Base-by-base conservation (phyloP, 2,888 invertebrate species). In the Thelaira solivaga region DNA sequence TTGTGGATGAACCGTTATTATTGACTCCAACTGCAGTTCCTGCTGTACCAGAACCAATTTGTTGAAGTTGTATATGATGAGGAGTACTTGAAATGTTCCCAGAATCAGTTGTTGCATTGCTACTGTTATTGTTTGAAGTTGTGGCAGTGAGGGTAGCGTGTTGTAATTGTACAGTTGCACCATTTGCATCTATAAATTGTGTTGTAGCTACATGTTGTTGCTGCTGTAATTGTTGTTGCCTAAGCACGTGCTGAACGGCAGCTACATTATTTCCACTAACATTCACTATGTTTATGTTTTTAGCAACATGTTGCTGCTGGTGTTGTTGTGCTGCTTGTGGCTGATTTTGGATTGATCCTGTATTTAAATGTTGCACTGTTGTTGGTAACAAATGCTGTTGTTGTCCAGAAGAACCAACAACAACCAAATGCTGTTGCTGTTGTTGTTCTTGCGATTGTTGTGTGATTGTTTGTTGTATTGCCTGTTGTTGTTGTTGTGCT, bases 211-310 rank as follows among this genome's bases (percentile, higher is more conserved):
- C 80, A 65, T 82, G 82, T 34, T 81, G 79, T 36, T 81, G 80
- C 6, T 81, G 82, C 67, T 83, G 85, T 29, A 84, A 83, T 36
- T 86, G 86, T 59, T 85, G 87, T 3, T 82, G 80, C 31, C 86
- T 85, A 47, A 87, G 84, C 20, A 84, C 83, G 59, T 87, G 87
- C 43, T 87, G 88, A 57, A 86, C 84, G 22, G 84, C 85, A 13
- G 83, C 82, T n/a, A 82, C 84, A 77, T 84, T 85, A 64, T 83
- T 82, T 10, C 84, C 81, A n/a, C 84, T 80, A 36, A 87, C 83
- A 20, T 84, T 87, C 8, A 86, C 83, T 55, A 87, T 85, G 62
- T 86, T 86, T 31, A 85, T 72, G 22, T 84, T 83, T 77, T 84
- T 86, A 7, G 83, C 62, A 59, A 80, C 76, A 77, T 86, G 85